Evolutionary conservation across 2,113 vertebrate genomes (phyloP), one percentile per base, ranked within the genome.

Genomic region (Sylvietta virens): DNA sequence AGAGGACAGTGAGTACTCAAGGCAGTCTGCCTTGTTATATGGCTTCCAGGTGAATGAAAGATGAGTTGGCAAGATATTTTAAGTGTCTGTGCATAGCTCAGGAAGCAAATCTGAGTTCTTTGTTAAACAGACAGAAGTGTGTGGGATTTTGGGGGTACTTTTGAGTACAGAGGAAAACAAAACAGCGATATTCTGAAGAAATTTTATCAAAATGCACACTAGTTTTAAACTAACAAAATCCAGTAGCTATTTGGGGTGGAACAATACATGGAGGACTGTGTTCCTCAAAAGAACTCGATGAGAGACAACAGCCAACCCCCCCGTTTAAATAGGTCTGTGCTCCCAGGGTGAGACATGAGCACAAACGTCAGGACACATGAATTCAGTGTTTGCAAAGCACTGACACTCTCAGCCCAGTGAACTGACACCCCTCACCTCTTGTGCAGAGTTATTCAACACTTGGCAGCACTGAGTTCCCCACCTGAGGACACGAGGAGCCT

Each of bases 11-110:
- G n/a, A 90, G 80, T 14, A 58, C 57, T 71, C 48, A 37, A 54
- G 77, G 72, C 62, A 88, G 57, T 16, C 48, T 82, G 57, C 61
- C 66, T 82, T 83, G 58, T 62, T 88, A 23, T 10, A 27, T 28
- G 56, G 47, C 67, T 76, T 86, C 65, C 82, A 78, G 72, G 39
- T 81, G 67, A 94, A 88, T 40, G 72, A 84, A 83, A 66, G 72
- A 73, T 90, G 57, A 85, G 42, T 47, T 73, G 33, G 35, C n/a
- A 82, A 81, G 60, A 27, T 69, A 42, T 42, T 83, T 81, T 33
- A 54, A 73, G n/a, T 81, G 76, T n/a, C 70, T 83, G 45, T 33
- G 27, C 42, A 40, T 30, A 83, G 62, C 19, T 90, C 58, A 77
- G 58, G 40, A 88, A 83, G 54, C 14, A 90, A 69, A 80, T 42